These are phyloP conservation scores for Mobula birostris DNA, from an alignment of 2,113 vertebrate genomes.

Conservation along the genomic window DNA sequence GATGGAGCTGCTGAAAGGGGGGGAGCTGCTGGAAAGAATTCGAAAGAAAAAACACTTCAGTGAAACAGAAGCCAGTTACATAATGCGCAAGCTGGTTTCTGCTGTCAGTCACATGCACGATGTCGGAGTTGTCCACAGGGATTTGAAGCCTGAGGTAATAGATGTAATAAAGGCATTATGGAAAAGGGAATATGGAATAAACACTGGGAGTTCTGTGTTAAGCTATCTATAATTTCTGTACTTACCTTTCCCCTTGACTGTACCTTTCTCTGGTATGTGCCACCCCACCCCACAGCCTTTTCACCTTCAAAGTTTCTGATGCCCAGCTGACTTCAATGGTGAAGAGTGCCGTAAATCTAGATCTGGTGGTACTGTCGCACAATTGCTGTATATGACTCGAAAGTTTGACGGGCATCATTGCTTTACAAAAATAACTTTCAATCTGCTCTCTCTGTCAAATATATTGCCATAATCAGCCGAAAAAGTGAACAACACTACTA, in stretches of 20 bases:
- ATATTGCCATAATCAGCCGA: neutral
- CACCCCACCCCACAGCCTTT: neutral
- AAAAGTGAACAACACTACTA: neutral
- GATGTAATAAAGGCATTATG: neutral
- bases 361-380: neutral
- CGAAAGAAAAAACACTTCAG: conserved; percentile 89
- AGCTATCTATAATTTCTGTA: neutral
- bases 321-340: neutral
- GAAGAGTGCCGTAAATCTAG: neutral
- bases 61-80: conserved; percentile 88
- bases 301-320: neutral
- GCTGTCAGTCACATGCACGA: conserved; percentile 98
- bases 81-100: conserved; percentile 90
- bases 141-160: conserved; percentile 89
- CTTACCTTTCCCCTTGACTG: neutral
- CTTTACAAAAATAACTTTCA: neutral
- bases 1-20: conserved; percentile 86
- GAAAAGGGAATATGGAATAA: neutral
- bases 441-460: neutral
- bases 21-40: conserved; percentile 90
- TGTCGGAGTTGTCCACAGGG: conserved; percentile 89
- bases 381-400: neutral
- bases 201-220: neutral
- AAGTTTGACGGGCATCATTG: neutral
- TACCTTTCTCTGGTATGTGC: neutral